Evolutionary conservation across 1,140 invertebrate genomes (phyloP), one percentile per base, ranked within the genome.

Genomic region (Penaeus indicus): DNA sequence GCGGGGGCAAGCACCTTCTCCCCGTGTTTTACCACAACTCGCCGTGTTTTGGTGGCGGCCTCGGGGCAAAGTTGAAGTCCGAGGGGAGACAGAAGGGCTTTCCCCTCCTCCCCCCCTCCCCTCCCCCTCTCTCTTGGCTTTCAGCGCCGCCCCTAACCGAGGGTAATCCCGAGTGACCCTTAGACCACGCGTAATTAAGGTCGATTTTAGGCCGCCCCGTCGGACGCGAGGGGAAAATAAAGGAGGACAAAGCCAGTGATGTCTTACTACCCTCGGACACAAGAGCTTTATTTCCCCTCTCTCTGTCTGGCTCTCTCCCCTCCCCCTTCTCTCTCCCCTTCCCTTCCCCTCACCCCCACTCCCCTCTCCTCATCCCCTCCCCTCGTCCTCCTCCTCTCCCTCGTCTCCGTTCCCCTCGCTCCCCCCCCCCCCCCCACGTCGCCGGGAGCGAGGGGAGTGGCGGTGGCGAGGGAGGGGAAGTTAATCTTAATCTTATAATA

Each of bases 401-500:
- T 16, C 25, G 10, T 1, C 25, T 69, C 16, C 25, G 0, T 22
- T 13, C 11, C 19, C 42, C 62, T 84, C 7, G 0, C 62, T 69
- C 4, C 47, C n/a, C 42, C n/a, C 8, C 63, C 47, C 5, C 32
- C 62, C 10, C 60, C 4, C 32, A 67, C 21, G 22, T 67, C 18
- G 64, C 64, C 38, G 64, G 25, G 64, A 42, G 25, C 21, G 11
- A 78, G 27, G 63, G 16, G 62, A 27, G 22, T 63, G 60, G 42
- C 67, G 27, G 80, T 25, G n/a, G 54, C 18, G 60, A 54, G 81
- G 27, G 82, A 64, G 64, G 61, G 69, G 42, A 32, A 63, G 81
- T 25, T 84, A 88, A 88, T 88, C 81, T 78, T 84, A 88, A 88
- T 88, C 87, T 88, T 75, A 88, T 88, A 88, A 88, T 88, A 88